Percentiles rank a stretch among this genome's conserved stretches.
Conservation (phyloP, 2,888 invertebrate genomes). For the Mythimna loreyi region DNA sequence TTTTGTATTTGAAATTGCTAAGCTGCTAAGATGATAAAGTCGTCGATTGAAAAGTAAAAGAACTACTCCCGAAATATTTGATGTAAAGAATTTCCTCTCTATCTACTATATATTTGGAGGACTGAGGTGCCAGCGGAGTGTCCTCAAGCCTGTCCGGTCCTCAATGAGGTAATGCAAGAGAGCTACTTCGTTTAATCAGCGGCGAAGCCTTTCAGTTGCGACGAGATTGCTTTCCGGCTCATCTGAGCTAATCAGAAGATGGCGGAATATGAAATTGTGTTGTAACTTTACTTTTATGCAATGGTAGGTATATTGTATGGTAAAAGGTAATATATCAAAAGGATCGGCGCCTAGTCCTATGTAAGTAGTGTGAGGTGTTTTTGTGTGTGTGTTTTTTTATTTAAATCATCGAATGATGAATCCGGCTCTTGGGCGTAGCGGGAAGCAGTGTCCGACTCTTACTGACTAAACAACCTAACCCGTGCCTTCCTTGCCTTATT, state of each 20-base stretch:
- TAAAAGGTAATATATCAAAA: not conserved
- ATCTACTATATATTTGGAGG: slow-evolving; percentile 1
- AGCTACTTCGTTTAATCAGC: slow-evolving; percentile 57
- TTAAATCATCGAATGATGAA: too few relatives aligned
- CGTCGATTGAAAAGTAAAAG: not conserved
- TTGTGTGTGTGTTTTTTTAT: too few relatives aligned
- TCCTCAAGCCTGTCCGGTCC: slow-evolving; percentile 23
- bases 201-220: slow-evolving; percentile 46
- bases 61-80: not conserved
- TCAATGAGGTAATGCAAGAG: slow-evolving; percentile 47
- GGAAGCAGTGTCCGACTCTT: too few relatives aligned
- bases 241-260: slow-evolving; percentile 49
- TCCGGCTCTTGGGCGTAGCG: too few relatives aligned
- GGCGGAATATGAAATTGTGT: slow-evolving; percentile 35
- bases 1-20: not conserved
- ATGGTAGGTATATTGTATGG: not conserved
- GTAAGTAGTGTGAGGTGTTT: too few relatives aligned
- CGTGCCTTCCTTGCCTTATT: too few relatives aligned
- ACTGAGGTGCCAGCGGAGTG: slow-evolving; percentile 14
- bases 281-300: slow-evolving; percentile 27
- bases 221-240: slow-evolving; percentile 56
- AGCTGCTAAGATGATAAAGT: too few relatives aligned
- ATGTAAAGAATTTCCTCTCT: not conserved
- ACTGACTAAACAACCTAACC: too few relatives aligned
- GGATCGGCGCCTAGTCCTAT: not conserved